Conservation (phyloP, 2,888 invertebrate species). For the Melikaiella ostensackeni region DNA sequence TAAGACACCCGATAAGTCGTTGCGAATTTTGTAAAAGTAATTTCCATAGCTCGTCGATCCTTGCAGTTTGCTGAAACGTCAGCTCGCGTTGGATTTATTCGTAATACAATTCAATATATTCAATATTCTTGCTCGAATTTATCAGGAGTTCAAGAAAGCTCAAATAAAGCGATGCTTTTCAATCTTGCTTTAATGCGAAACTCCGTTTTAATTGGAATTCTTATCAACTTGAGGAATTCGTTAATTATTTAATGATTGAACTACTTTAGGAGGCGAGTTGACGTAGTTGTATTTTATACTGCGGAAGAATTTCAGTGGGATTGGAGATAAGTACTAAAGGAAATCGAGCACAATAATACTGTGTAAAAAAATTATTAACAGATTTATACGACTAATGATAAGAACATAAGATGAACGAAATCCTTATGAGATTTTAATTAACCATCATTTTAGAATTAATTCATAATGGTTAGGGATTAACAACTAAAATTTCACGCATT, state of each 20-base stretch:
- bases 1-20: not conserved
- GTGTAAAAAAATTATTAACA: not conserved
- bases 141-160: not conserved
- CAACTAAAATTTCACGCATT: not conserved
- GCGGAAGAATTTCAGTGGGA: not conserved
- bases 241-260: constrained; percentile 4
- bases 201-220: constrained; percentile 21
- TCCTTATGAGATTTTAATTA: constrained; percentile 23
- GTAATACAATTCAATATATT: constrained; percentile 7
- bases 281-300: constrained; percentile 21
- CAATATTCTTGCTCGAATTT: constrained; percentile 5
- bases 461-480: constrained; percentile 4
- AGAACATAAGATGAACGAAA: not conserved
- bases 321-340: not conserved
- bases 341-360: constrained; percentile 15
- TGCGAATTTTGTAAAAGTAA: not conserved
- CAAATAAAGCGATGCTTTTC: not conserved
- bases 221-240: not conserved
- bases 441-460: constrained; percentile 12
- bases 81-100: constrained; percentile 8
- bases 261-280: constrained; percentile 5
- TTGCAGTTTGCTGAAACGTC: constrained; percentile 25
- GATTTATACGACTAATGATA: not conserved
- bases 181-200: not conserved
- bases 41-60: constrained; percentile 1